Percentiles rank a stretch among this genome's conserved stretches.
These are phyloP conservation scores for Brachionus sp. DNA, from an alignment of 1,140 invertebrate genomes.

Conservation along the genomic window DNA sequence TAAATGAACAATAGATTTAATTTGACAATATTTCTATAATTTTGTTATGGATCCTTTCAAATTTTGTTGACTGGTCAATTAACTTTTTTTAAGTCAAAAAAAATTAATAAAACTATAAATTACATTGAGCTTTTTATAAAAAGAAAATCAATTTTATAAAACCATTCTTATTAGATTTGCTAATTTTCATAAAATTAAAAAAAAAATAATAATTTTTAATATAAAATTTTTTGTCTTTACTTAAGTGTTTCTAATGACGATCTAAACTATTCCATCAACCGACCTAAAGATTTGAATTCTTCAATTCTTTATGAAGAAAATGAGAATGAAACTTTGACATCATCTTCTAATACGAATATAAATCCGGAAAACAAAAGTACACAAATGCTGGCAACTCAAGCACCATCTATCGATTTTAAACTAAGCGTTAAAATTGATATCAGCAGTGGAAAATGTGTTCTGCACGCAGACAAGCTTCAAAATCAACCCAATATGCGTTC, in stretches of 20 bases:
- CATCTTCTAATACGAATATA: background rate
- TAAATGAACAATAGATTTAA: no score
- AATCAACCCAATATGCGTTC: background rate
- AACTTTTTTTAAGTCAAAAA: no score
- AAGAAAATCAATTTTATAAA: background rate
- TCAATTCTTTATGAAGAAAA: slow-evolving; percentile 8
- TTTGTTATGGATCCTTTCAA: no score
- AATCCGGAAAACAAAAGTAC: background rate
- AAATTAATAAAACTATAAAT: no score
- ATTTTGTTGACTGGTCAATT: no score
- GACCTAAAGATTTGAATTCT: background rate
- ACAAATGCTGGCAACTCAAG: slow-evolving; percentile 62
- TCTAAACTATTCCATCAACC: background rate
- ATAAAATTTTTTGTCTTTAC: background rate
- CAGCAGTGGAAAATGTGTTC: slow-evolving; percentile 89
- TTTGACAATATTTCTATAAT: no score
- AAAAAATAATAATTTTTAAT: background rate
- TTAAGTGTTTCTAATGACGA: slow-evolving; percentile 8
- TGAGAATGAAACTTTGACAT: slow-evolving; percentile 6
- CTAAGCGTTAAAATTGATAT: slow-evolving; percentile 92
- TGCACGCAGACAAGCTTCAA: slow-evolving; percentile 80
- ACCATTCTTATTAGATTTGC: background rate
- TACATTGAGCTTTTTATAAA: no score
- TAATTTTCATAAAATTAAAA: background rate
- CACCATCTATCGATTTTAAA: slow-evolving; percentile 88